Evolutionary conservation across 2,797 vertebrate species (phyloP).

Genomic region (Alexandromys oeconomus): DNA sequence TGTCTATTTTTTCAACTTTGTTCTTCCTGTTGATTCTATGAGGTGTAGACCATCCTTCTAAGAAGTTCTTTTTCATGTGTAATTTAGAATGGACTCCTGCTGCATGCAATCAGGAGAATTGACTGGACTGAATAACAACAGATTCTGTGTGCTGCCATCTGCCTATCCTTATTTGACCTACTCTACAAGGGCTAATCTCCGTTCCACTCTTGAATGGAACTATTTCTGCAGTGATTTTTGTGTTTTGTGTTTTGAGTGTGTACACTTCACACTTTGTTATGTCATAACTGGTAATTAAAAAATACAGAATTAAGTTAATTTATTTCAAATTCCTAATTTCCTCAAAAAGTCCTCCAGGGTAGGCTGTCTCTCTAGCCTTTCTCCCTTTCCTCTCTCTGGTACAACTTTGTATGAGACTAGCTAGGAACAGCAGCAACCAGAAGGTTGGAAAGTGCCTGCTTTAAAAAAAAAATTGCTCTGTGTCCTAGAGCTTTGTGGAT

Average conservation of each 20-base stretch:
- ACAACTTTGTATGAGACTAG: neutral
- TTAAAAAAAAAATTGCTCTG: neutral
- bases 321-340: conserved; percentile 60
- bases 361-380: neutral
- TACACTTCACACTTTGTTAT: conserved; percentile 24
- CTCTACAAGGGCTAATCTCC: neutral
- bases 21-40: neutral
- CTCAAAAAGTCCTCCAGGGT: neutral
- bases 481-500: neutral
- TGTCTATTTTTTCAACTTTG: neutral
- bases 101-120: neutral
- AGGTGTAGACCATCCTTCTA: neutral
- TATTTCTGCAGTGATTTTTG: conserved; percentile 41
- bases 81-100: conserved; percentile 37
- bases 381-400: neutral
- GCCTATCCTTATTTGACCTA: conserved; percentile 38
- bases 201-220: neutral
- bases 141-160: neutral
- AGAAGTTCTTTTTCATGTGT: neutral
- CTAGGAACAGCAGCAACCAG: neutral
- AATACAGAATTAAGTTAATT: conserved; percentile 45
- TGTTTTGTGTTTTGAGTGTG: neutral
- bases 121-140: neutral
- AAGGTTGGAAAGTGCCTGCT: conserved; percentile 29
- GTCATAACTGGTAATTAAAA: conserved; percentile 18